Conservation (phyloP, 2,113 vertebrate genomes). For the Stercorarius parasiticus region DNA sequence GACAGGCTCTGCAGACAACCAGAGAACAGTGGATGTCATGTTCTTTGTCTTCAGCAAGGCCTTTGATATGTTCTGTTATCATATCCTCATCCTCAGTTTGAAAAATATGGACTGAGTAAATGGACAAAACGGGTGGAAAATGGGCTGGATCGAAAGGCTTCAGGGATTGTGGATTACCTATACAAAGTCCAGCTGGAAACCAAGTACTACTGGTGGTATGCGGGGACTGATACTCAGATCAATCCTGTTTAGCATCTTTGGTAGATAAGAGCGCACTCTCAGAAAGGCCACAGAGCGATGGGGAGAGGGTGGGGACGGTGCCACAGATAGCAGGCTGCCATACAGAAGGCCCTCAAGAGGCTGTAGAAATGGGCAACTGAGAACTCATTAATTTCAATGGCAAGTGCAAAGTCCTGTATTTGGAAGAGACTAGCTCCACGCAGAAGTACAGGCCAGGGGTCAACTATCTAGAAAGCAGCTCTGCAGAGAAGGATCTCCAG, state of each 20-base stretch:
- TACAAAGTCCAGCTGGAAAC: background rate
- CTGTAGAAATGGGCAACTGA: background rate
- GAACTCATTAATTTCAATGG: background rate
- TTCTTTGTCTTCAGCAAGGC: background rate
- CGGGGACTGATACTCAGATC: background rate
- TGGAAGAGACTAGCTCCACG: rapidly evolving
- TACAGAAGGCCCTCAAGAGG: background rate
- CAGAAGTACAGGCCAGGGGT: background rate
- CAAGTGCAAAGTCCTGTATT: background rate
- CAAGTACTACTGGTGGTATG: background rate
- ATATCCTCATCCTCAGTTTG: background rate
- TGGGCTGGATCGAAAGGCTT: background rate
- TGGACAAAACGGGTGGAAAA: background rate
- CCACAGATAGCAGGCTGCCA: background rate
- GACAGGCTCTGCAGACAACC: background rate
- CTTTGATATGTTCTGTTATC: background rate
- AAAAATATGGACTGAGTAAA: background rate
- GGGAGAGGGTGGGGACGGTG: background rate
- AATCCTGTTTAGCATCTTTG: background rate
- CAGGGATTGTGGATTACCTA: background rate
- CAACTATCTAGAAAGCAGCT: background rate
- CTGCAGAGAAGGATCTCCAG: background rate
- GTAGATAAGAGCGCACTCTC: background rate
- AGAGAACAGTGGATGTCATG: background rate
- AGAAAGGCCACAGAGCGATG: background rate